Conservation (phyloP, 2,113 vertebrate genomes). For the Phaethon lepturus region DNA sequence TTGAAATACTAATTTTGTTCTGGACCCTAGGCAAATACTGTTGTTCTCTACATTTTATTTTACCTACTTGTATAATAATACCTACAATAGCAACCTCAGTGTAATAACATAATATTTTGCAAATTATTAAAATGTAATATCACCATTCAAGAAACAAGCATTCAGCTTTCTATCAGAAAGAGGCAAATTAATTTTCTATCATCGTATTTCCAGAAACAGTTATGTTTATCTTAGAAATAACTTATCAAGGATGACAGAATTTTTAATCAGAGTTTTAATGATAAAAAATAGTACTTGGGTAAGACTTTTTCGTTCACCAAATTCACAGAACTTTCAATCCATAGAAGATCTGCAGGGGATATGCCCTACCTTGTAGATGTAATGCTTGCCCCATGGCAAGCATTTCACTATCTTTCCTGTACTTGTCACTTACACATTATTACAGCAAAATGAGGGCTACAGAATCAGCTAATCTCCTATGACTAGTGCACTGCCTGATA, state of each 20-base stretch:
- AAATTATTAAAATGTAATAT: background rate
- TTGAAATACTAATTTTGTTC: background rate
- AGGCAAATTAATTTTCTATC: slow-evolving; percentile 1
- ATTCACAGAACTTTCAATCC: background rate
- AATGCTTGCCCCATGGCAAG: background rate
- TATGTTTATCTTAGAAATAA: background rate
- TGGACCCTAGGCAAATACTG: background rate
- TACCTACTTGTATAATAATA: background rate
- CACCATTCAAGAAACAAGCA: background rate
- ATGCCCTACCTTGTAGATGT: background rate
- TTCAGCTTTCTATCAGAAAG: slow-evolving; percentile 7
- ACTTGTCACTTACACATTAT: too few species aligned
- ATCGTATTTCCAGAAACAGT: background rate
- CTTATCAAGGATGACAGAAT: background rate
- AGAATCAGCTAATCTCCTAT: background rate
- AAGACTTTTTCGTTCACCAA: background rate
- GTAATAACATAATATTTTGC: background rate
- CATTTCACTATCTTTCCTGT: background rate
- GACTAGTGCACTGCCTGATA: background rate
- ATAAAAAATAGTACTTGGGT: background rate
- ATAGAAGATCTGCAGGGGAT: background rate
- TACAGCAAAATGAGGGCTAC: too few species aligned
- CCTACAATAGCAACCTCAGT: background rate
- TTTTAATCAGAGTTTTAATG: background rate
- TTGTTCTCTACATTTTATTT: background rate